These are phyloP conservation scores for Ploceus nigricollis DNA, from an alignment of 2,113 vertebrate genomes.

Conservation along the genomic window DNA sequence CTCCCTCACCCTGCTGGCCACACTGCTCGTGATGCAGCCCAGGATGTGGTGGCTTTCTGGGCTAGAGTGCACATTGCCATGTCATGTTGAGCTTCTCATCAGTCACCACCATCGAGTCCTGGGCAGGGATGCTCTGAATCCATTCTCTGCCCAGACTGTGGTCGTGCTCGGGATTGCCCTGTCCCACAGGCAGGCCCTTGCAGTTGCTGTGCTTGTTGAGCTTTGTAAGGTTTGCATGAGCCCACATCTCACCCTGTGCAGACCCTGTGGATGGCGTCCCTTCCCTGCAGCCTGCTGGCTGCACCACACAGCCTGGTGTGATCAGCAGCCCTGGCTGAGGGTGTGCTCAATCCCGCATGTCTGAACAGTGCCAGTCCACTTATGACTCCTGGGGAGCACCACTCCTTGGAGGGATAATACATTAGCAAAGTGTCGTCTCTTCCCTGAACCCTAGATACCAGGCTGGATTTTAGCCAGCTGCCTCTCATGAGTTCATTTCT, in stretches of 20 bases:
- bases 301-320: not conserved
- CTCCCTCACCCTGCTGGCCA: not conserved
- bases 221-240: not conserved
- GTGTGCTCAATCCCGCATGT: not conserved
- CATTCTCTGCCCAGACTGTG: not conserved
- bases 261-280: not conserved
- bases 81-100: not conserved
- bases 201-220: not conserved
- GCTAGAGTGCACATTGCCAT: not conserved
- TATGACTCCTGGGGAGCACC: not conserved
- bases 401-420: not conserved
- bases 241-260: not conserved
- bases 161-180: not conserved
- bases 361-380: not conserved
- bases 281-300: not conserved
- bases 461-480: not conserved
- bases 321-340: not conserved
- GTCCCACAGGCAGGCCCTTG: not conserved
- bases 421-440: not conserved
- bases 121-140: not conserved
- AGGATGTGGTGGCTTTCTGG: not conserved
- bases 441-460: not conserved
- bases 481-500: not conserved
- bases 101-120: rapidly evolving
- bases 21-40: not conserved